Evolutionary conservation across 2,113 vertebrate species (phyloP).

Genomic region (Sylvietta virens): DNA sequence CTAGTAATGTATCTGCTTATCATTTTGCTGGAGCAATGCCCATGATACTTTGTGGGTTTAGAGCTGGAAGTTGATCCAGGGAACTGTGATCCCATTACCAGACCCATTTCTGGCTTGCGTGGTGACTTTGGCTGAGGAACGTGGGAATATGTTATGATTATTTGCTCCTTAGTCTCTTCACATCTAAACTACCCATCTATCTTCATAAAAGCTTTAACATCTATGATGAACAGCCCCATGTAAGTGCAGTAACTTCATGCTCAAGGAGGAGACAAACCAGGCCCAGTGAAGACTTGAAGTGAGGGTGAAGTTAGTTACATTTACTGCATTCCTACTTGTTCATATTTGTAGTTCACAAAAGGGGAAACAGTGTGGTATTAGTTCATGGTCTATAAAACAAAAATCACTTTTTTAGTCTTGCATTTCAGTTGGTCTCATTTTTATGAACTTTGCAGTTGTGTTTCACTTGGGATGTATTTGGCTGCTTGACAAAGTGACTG

Average conservation of each 20-base stretch:
- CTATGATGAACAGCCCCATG: background rate
- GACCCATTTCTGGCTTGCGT: background rate
- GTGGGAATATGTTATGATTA: background rate
- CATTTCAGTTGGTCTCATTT: conserved; percentile 49
- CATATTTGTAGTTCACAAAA: background rate
- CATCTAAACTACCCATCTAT: background rate
- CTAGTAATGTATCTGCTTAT: background rate
- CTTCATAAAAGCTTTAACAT: background rate
- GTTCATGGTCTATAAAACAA: conserved; percentile 49
- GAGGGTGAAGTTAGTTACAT: background rate
- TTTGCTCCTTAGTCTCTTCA: background rate
- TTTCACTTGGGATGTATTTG: conserved; percentile 52
- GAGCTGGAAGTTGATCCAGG: background rate
- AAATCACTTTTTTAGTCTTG: conserved; percentile 30
- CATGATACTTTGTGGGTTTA: background rate
- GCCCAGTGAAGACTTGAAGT: background rate
- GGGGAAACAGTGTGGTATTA: background rate
- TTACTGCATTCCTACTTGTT: background rate
- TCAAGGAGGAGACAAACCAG: background rate
- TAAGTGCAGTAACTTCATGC: background rate
- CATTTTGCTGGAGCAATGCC: background rate
- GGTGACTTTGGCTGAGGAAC: background rate
- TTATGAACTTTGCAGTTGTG: conserved; percentile 47
- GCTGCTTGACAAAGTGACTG: conserved; percentile 55
- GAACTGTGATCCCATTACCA: background rate